Conservation (phyloP, 2,113 vertebrate genomes). For the Hippocampus guttulatus region DNA sequence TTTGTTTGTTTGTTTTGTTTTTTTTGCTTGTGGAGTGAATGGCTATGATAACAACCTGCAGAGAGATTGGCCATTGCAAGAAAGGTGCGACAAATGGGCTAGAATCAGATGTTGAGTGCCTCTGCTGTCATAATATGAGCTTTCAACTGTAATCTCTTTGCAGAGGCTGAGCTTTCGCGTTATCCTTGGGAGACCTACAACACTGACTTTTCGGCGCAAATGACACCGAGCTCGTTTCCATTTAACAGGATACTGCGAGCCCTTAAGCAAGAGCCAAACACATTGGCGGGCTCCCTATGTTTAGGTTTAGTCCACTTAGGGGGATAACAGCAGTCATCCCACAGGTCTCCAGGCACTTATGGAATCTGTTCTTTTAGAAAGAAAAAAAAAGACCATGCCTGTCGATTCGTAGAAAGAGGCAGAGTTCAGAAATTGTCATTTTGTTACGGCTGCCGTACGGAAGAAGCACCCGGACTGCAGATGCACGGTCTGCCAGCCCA, state of each 20-base stretch:
- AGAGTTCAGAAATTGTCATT: conserved; percentile 43
- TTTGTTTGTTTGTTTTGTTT: not conserved
- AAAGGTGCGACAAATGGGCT: conserved; percentile 23
- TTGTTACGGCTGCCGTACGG: conserved; percentile 28
- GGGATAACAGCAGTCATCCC: conserved; percentile 46
- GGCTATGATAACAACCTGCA: conserved; percentile 22
- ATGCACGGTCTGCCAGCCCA: conserved; percentile 55
- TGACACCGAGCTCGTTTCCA: conserved; percentile 34
- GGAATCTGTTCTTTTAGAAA: conserved; percentile 24
- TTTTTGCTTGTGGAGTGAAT: conserved; percentile 7
- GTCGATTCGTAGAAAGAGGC: conserved; percentile 28
- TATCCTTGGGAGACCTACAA: conserved; percentile 34
- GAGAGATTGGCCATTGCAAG: conserved; percentile 8
- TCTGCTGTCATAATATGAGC: conserved; percentile 21
- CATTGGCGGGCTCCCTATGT: conserved; percentile 33
- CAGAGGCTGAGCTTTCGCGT: conserved; percentile 31
- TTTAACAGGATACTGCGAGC: conserved; percentile 46
- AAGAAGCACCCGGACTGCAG: conserved; percentile 44
- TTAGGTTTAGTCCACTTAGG: conserved; percentile 47
- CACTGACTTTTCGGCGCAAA: conserved; percentile 31
- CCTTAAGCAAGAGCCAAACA: conserved; percentile 38
- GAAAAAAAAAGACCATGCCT: conserved; percentile 11
- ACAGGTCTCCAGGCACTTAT: conserved; percentile 25
- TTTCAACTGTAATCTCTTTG: conserved; percentile 33
- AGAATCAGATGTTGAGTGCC: conserved; percentile 14